Percentiles rank a stretch among this genome's conserved stretches.
Evolutionary conservation across 2,888 invertebrate species (phyloP).

Genomic region (Thyatira batis): DNA sequence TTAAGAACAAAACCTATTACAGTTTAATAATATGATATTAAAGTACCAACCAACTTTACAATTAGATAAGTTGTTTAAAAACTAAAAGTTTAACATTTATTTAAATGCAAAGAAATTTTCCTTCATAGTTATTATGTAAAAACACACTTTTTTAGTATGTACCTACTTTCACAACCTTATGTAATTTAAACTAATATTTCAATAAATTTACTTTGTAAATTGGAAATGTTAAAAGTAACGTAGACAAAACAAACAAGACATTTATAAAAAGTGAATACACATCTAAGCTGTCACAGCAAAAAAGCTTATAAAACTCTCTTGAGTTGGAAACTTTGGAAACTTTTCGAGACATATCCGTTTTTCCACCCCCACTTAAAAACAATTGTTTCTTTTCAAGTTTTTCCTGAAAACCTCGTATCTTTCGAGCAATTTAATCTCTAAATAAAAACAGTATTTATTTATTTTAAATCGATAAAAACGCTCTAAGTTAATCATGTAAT

Average conservation of each 20-base stretch:
- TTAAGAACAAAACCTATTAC: slow-evolving; percentile 36
- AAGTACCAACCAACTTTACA: neutral
- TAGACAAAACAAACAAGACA: slow-evolving; percentile 39
- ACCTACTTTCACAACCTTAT: no score
- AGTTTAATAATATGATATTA: neutral
- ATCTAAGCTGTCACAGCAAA: slow-evolving; percentile 54
- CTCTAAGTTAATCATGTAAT: no score
- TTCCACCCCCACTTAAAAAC: slow-evolving; percentile 32
- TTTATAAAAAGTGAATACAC: slow-evolving; percentile 45
- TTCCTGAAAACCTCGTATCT: slow-evolving; percentile 4
- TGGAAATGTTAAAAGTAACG: slow-evolving; percentile 10
- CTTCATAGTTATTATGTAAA: no score
- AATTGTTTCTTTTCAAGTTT: slow-evolving; percentile 19
- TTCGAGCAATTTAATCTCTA: neutral
- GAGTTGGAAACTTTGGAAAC: slow-evolving; percentile 39
- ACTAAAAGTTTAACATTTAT: no score
- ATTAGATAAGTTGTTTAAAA: no score
- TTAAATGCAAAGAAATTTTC: no score
- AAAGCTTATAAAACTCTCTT: slow-evolving; percentile 60
- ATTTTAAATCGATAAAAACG: no score
- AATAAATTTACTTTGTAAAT: no score
- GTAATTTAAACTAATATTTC: no score
- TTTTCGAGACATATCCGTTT: slow-evolving; percentile 44
- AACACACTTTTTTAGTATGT: no score
- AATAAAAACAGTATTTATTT: neutral